phyloP scores from a whole-genome alignment of 1,140 invertebrate genomes.

The Listronotus oregonensis region DNA sequence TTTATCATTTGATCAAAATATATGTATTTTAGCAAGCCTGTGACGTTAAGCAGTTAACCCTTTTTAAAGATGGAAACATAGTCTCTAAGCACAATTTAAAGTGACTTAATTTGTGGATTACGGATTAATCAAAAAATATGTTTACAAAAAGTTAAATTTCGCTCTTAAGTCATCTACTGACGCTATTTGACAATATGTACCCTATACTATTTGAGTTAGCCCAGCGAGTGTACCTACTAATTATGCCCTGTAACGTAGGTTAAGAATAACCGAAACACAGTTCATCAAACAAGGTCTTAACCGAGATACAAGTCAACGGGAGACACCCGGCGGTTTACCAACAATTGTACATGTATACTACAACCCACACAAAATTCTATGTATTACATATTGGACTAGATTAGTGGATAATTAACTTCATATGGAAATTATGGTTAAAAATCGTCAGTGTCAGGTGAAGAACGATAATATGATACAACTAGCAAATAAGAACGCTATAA shows the following conservation, averaged over 20 bases:
- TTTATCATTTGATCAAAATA: no score
- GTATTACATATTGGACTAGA: constrained; percentile 59
- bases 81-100: no score
- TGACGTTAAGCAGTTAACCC: no score
- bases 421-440: constrained; percentile 51
- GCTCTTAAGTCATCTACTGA: no score
- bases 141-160: no score
- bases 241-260: constrained; percentile 47
- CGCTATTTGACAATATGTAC: background rate
- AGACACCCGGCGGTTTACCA: constrained; percentile 57
- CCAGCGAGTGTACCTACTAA: constrained; percentile 36
- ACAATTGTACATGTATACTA: constrained; percentile 62
- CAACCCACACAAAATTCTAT: constrained; percentile 61
- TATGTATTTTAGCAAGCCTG: no score
- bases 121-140: no score
- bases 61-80: no score
- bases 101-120: no score
- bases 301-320: constrained; percentile 46
- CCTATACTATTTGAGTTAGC: constrained; percentile 21
- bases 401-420: constrained; percentile 56
- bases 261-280: constrained; percentile 50
- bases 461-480: constrained; percentile 54
- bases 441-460: constrained; percentile 56
- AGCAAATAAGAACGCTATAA: constrained; percentile 57
- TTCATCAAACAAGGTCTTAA: constrained; percentile 45